Evolutionary conservation across 53 echinoderm and acorn worm genomes (phyloP), one percentile per base, ranked within the genome.

Genomic region (Henricia sp.): DNA sequence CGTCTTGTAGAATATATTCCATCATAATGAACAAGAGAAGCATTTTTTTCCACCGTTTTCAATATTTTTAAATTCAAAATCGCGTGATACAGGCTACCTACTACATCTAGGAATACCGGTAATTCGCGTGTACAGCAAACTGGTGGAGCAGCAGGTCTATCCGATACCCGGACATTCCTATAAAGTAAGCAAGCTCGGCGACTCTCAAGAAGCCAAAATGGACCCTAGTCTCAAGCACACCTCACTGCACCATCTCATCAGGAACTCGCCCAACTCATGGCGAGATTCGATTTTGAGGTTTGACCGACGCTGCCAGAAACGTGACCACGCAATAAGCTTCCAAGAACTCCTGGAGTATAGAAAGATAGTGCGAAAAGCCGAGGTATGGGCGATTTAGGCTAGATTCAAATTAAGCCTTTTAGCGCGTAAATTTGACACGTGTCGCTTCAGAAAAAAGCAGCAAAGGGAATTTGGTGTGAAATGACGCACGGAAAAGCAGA

Each of bases 71-170:
- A 9, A 6, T 32, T 32, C 62, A 53, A 29, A n/a, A n/a, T n/a
- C n/a, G n/a, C n/a, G n/a, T 60, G 6, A 60, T 60, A 3, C 58
- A 75, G 86, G 88, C 46, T 82, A 80, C 29, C 71, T 82, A 67
- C 42, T 75, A 55, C 64, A 71, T 27, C 52, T 59, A 40, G 33
- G 35, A 1, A 52, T 90, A 35, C 66, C 82, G 11, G 73, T 90
- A 64, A 82, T 93, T 19, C 83, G 95, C 26, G 90, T 93, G 1
- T 95, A 95, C 78, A 86, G 88, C 62, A 67, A 90, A 10, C 52
- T 50, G 30, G 86, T 93, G 0, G 90, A 95, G 72, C 64, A 68
- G 0, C 74, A 82, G 38, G 90, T 78, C 28, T 90, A 65, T 39
- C 93, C 90, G 16, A 24, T 64, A 17, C 83, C 88, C 8, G 83